These are phyloP conservation scores for Drosophila busckii DNA, from an alignment of 1,140 invertebrate species.

Conservation along the genomic window DNA sequence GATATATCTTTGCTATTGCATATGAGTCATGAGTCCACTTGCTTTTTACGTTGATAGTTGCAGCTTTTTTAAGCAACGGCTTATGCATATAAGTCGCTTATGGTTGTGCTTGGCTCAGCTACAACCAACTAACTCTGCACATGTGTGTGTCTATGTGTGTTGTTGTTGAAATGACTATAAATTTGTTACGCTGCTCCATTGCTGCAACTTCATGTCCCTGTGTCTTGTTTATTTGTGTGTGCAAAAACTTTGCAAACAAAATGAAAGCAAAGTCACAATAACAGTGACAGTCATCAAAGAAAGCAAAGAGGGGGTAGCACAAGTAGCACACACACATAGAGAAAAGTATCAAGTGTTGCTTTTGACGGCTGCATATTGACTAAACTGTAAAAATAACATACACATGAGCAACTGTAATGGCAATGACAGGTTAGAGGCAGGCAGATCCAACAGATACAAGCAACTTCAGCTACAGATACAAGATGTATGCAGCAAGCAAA, in stretches of 20 bases:
- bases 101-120: slow-evolving; percentile 56
- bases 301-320: slow-evolving; percentile 18
- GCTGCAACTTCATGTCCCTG: slow-evolving; percentile 36
- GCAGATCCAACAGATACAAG: slow-evolving; percentile 5
- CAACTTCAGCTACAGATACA: too few relatives aligned
- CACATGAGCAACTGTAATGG: slow-evolving; percentile 29
- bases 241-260: slow-evolving; percentile 54
- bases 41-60: slow-evolving; percentile 66
- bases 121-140: slow-evolving; percentile 17
- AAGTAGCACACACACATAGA: slow-evolving; percentile 66
- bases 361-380: slow-evolving; percentile 76
- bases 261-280: slow-evolving; percentile 64
- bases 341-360: slow-evolving; percentile 76
- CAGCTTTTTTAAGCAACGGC: slow-evolving; percentile 48
- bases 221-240: slow-evolving; percentile 43
- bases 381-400: slow-evolving; percentile 69
- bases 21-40: slow-evolving; percentile 14
- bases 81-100: slow-evolving; percentile 74
- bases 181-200: slow-evolving; percentile 57
- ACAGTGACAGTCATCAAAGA: slow-evolving; percentile 45
- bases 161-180: slow-evolving; percentile 62
- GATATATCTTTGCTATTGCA: slow-evolving; percentile 13
- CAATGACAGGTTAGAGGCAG: slow-evolving; percentile 14
- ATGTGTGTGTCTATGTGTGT: slow-evolving; percentile 9
- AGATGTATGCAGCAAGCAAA: neutral